Conservation (phyloP, 2,113 vertebrate species). For the Nannospalax galili region DNA sequence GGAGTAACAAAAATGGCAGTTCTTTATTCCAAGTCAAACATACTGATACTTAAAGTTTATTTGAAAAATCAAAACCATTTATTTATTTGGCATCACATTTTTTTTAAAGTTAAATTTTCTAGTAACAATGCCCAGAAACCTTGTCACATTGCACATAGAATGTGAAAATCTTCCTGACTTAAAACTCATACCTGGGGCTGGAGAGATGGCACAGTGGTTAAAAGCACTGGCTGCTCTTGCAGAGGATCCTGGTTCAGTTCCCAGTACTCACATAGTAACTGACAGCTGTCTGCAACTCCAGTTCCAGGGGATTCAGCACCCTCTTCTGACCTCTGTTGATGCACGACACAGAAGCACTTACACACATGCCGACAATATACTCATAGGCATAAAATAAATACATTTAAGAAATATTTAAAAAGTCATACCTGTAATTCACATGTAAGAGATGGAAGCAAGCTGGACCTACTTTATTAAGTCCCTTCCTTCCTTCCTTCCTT, state of each 20-base stretch:
- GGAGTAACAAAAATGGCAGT: background rate
- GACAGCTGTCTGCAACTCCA: too few species aligned
- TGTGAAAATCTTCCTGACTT: slow-evolving; percentile 47
- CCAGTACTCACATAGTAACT: too few species aligned
- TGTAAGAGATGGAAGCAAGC: background rate
- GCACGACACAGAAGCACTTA: too few species aligned
- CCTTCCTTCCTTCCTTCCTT: background rate
- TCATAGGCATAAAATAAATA: too few species aligned
- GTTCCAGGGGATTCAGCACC: too few species aligned
- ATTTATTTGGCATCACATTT: slow-evolving; percentile 65
- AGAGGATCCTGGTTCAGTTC: too few species aligned
- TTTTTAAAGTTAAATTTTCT: slow-evolving; percentile 65
- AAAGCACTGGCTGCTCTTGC: too few species aligned
- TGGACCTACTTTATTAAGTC: background rate
- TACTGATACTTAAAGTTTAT: slow-evolving; percentile 78
- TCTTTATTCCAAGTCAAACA: slow-evolving; percentile 60
- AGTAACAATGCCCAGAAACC: slow-evolving; percentile 55
- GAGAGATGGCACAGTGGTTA: too few species aligned
- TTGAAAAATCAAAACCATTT: slow-evolving; percentile 70
- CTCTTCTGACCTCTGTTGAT: too few species aligned
- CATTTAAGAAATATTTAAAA: too few species aligned
- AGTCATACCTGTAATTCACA: slow-evolving; percentile 52
- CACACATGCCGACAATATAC: too few species aligned
- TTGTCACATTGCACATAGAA: slow-evolving; percentile 60
- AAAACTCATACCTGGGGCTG: too few species aligned